These are phyloP conservation scores for Hemibagrus guttatus DNA, from an alignment of 2,797 vertebrate species.

Conservation along the genomic window DNA sequence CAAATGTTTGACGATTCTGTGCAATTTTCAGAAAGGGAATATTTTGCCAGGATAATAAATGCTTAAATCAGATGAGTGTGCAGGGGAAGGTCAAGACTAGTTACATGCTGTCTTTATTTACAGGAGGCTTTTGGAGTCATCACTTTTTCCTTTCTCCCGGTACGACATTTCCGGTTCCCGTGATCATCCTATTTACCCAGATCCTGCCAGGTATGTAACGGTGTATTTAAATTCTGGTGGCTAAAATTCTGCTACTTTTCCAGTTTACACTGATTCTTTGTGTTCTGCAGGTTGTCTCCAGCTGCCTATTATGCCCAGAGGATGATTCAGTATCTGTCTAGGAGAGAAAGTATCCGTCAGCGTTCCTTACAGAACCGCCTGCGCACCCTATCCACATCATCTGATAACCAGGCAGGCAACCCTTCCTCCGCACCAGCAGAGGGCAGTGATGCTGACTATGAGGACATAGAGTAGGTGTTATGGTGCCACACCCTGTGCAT, in stretches of 20 bases:
- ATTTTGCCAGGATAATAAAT: neutral
- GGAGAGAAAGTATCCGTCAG: slow-evolving; percentile 97
- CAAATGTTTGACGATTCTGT: neutral
- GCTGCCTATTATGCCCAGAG: slow-evolving; percentile 98
- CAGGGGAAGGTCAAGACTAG: neutral
- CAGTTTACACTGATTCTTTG: neutral
- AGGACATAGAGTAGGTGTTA: slow-evolving; percentile 89
- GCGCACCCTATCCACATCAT: slow-evolving; percentile 83
- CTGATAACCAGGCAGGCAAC: slow-evolving; percentile 84
- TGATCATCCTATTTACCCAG: slow-evolving; percentile 99
- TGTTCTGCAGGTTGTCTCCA: slow-evolving; percentile 85
- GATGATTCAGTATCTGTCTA: slow-evolving; percentile 98
- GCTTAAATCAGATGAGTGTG: neutral
- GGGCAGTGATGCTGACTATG: slow-evolving; percentile 92
- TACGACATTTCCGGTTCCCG: slow-evolving; percentile 95
- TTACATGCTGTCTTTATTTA: slow-evolving; percentile 42
- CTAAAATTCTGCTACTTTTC: neutral
- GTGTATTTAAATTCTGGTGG: neutral
- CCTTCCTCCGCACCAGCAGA: slow-evolving; percentile 82
- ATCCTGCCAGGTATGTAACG: slow-evolving; percentile 87
- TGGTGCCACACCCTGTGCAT: neutral
- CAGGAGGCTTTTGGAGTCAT: slow-evolving; percentile 96
- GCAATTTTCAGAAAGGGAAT: neutral
- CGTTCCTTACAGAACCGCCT: slow-evolving; percentile 96
- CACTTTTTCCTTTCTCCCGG: slow-evolving; percentile 92